phyloP scores from a whole-genome alignment of 1,140 invertebrate species.

The Brachionus angularis region DNA sequence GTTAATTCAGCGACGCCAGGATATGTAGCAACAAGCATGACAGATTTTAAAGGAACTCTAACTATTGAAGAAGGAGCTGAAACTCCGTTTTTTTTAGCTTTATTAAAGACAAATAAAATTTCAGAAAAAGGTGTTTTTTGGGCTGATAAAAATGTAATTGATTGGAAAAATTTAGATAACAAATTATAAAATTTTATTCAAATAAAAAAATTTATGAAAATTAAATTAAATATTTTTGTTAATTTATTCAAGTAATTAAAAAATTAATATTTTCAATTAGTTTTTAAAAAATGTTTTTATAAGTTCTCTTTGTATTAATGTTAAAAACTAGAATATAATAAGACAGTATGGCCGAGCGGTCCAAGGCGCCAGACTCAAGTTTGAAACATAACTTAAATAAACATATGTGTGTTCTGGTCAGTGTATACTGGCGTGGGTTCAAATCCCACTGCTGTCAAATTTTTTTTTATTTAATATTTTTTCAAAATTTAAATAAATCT shows the following conservation, averaged over 20 bases:
- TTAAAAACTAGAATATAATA: too few species aligned
- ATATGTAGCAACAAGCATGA: slow-evolving; percentile 72
- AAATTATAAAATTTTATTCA: too few species aligned
- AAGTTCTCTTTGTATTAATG: too few species aligned
- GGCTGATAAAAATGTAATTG: neutral
- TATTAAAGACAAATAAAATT: neutral
- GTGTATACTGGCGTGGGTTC: slow-evolving; percentile 20
- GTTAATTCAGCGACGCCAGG: slow-evolving; percentile 64
- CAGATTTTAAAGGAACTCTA: slow-evolving; percentile 65
- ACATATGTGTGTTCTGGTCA: slow-evolving; percentile 21
- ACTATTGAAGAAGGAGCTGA: slow-evolving; percentile 64
- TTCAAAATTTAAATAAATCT: neutral
- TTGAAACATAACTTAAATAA: slow-evolving; percentile 10
- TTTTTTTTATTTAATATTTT: neutral
- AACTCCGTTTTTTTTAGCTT: slow-evolving; percentile 51
- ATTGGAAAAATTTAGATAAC: slow-evolving; percentile 5
- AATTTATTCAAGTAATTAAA: too few species aligned
- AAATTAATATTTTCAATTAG: too few species aligned
- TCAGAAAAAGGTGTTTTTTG: slow-evolving; percentile 33
- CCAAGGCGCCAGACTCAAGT: slow-evolving; percentile 17
- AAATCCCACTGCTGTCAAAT: slow-evolving; percentile 26
- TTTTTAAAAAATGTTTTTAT: too few species aligned
- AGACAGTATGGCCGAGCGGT: too few species aligned
- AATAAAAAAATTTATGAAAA: too few species aligned
- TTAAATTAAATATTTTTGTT: too few species aligned